These are phyloP conservation scores for Orthosia cruda DNA, from an alignment of 2,888 invertebrate genomes.

Conservation along the genomic window DNA sequence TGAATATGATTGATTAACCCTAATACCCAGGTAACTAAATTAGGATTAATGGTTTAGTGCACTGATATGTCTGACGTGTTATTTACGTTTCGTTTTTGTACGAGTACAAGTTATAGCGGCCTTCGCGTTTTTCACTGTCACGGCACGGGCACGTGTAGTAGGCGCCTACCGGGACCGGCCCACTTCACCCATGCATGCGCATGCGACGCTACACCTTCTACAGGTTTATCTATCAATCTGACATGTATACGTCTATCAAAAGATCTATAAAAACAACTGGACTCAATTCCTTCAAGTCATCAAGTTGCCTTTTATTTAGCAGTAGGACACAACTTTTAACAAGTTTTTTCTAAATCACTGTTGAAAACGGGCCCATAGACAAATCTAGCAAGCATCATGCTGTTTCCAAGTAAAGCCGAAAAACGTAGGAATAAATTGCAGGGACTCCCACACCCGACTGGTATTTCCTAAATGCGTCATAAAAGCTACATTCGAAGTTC, in stretches of 20 bases:
- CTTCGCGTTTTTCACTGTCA: slow-evolving; percentile 79
- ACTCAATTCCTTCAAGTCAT: no score
- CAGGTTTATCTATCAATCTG: not conserved
- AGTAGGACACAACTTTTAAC: not conserved
- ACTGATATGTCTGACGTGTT: slow-evolving; percentile 28
- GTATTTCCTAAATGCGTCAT: slow-evolving; percentile 48
- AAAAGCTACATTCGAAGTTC: slow-evolving; percentile 22
- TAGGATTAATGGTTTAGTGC: slow-evolving; percentile 23
- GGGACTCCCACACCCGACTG: slow-evolving; percentile 5
- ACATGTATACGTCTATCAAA: slow-evolving; percentile 3
- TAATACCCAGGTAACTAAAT: slow-evolving; percentile 15
- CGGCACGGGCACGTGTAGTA: slow-evolving; percentile 62
- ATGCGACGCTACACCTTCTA: slow-evolving; percentile 17
- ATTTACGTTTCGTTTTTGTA: slow-evolving; percentile 46
- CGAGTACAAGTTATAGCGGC: slow-evolving; percentile 60
- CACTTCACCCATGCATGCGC: slow-evolving; percentile 34
- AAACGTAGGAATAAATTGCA: not conserved
- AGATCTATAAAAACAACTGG: not conserved
- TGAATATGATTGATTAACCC: slow-evolving; percentile 14
- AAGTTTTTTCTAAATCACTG: no score
- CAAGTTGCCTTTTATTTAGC: not conserved
- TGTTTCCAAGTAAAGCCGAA: not conserved
- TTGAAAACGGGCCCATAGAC: no score
- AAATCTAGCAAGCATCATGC: not conserved
- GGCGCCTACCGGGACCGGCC: slow-evolving; percentile 48